Percentiles rank a stretch among this genome's conserved stretches.
These are phyloP conservation scores for Melanostigma gelatinosum DNA, from an alignment of 2,113 vertebrate species.

Conservation along the genomic window DNA sequence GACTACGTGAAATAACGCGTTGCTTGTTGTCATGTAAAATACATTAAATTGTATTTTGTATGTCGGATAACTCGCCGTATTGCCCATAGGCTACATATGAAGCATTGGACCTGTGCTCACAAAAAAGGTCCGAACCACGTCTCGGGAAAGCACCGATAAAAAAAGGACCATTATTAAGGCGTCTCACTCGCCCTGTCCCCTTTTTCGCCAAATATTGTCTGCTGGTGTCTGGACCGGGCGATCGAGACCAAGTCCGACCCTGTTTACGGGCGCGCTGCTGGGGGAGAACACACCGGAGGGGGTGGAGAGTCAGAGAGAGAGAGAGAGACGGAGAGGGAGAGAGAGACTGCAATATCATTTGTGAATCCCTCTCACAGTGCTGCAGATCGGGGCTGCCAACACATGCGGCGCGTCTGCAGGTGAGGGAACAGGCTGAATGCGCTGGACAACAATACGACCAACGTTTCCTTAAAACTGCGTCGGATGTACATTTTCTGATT, in stretches of 20 bases:
- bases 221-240: slow-evolving; percentile 87
- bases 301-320: slow-evolving; percentile 15
- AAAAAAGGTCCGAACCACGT: slow-evolving; percentile 54
- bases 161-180: slow-evolving; percentile 32
- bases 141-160: slow-evolving; percentile 45
- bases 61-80: neutral
- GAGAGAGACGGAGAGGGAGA: slow-evolving; percentile 56
- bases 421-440: slow-evolving; percentile 87
- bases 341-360: slow-evolving; percentile 96
- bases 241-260: slow-evolving; percentile 89
- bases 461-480: slow-evolving; percentile 38
- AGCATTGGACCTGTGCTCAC: slow-evolving; percentile 57
- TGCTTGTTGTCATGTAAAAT: neutral
- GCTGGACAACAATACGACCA: slow-evolving; percentile 60
- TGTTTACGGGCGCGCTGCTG: slow-evolving; percentile 86
- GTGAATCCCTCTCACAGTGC: slow-evolving; percentile 93
- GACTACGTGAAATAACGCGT: neutral
- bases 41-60: too few species aligned
- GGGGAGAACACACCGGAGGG: slow-evolving; percentile 65
- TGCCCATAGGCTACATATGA: neutral
- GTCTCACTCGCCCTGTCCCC: neutral
- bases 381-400: slow-evolving; percentile 93
- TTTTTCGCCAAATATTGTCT: slow-evolving; percentile 62
- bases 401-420: slow-evolving; percentile 93
- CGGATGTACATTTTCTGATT: slow-evolving; percentile 73